Percentiles rank a stretch among this genome's conserved stretches.
Conservation (phyloP, 2,113 vertebrate genomes). For the Egretta garzetta region DNA sequence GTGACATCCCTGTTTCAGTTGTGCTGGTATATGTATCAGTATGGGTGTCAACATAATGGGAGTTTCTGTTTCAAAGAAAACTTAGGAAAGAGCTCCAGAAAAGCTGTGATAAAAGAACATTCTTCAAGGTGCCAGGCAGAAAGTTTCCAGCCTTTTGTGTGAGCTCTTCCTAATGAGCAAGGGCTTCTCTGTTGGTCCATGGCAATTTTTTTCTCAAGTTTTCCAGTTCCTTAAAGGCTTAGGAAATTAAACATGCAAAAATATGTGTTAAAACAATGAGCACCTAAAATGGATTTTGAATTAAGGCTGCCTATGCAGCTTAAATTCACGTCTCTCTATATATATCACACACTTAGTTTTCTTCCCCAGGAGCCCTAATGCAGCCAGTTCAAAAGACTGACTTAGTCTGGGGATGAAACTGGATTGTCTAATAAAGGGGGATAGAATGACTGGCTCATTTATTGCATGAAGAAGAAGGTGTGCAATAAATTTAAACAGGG, state of each 20-base stretch:
- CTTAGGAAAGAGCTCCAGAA: background rate
- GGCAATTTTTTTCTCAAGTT: background rate
- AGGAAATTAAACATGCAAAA: background rate
- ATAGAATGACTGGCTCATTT: background rate
- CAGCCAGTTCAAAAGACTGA: background rate
- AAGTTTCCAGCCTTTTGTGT: background rate
- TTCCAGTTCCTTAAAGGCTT: constrained; percentile 11
- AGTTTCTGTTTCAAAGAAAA: constrained; percentile 8
- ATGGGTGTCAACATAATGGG: background rate
- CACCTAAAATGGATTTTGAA: background rate
- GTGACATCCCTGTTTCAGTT: background rate
- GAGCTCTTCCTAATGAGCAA: background rate
- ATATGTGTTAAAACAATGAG: background rate
- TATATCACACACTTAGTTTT: background rate
- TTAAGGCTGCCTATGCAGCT: background rate
- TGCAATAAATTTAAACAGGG: background rate
- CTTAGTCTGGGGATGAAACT: background rate
- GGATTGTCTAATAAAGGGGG: background rate
- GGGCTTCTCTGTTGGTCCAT: background rate
- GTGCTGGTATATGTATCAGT: background rate
- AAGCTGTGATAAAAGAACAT: background rate
- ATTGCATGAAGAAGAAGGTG: constrained; percentile 13
- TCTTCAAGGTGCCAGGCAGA: background rate
- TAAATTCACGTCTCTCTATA: background rate
- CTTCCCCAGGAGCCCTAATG: background rate